A percentile compares a stretch with the other conserved stretches of the same genome.
Conservation (phyloP, 2,797 vertebrate species). For the Epinephelus coioides region DNA sequence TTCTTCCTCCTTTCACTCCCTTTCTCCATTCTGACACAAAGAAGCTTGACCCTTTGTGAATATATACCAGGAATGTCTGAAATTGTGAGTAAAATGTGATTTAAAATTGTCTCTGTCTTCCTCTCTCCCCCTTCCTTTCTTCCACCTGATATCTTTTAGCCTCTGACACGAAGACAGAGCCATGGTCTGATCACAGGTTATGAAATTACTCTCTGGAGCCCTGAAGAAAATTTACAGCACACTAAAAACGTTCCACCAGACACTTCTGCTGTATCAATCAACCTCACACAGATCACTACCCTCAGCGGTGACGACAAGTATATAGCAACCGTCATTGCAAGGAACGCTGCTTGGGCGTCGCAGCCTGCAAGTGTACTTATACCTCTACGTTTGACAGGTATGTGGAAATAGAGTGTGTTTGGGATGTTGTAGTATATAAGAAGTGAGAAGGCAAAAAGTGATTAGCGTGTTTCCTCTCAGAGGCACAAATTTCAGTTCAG, state of each 20-base stretch:
- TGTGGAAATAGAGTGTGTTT: constrained; percentile 13
- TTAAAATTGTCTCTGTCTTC: not conserved
- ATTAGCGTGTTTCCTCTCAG: not conserved
- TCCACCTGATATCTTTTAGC: constrained; percentile 59
- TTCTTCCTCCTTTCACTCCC: not conserved
- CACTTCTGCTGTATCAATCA: constrained; percentile 53
- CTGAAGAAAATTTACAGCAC: constrained; percentile 57
- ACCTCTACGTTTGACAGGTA: constrained; percentile 73
- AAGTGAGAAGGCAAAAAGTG: not conserved
- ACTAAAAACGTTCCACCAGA: constrained; percentile 35
- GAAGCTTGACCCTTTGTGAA: not conserved
- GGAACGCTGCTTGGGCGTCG: constrained; percentile 74
- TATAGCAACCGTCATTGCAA: constrained; percentile 73
- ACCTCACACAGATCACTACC: constrained; percentile 60
- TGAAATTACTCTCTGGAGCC: constrained; percentile 76
- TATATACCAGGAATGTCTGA: not conserved
- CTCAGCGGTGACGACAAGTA: constrained; percentile 44
- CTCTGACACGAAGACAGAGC: constrained; percentile 73
- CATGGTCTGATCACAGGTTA: constrained; percentile 78
- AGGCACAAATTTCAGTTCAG: not conserved
- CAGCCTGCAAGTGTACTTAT: constrained; percentile 63
- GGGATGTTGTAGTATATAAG: not conserved
- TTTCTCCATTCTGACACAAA: not conserved
- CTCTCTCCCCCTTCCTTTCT: too few species aligned
- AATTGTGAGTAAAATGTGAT: not conserved